These are phyloP conservation scores for Stenichneumon culpator DNA, from an alignment of 2,888 invertebrate species.

Conservation along the genomic window DNA sequence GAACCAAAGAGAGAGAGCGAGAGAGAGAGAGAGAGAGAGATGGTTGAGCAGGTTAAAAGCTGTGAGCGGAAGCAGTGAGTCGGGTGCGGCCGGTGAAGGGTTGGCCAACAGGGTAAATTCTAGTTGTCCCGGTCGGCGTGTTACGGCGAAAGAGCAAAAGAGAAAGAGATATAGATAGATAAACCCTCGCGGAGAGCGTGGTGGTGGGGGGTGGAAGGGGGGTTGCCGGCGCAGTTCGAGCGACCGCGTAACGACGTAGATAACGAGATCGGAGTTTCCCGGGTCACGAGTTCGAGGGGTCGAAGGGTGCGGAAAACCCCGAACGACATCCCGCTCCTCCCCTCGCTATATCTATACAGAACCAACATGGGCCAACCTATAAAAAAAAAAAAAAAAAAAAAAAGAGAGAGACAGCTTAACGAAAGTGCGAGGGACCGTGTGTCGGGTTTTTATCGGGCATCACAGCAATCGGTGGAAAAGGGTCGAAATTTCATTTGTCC, in stretches of 20 bases:
- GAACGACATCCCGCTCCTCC: slow-evolving; percentile 21
- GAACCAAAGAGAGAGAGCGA: neutral
- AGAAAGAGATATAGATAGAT: neutral
- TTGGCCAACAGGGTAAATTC: slow-evolving; percentile 57
- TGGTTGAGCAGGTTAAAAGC: slow-evolving; percentile 57
- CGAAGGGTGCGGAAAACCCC: slow-evolving; percentile 60
- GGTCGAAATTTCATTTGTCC: slow-evolving; percentile 59
- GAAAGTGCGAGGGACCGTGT: slow-evolving; percentile 39
- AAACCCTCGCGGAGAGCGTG: too few relatives aligned
- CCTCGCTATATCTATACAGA: slow-evolving; percentile 17
- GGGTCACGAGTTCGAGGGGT: slow-evolving; percentile 62
- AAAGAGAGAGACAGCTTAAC: slow-evolving; percentile 40
- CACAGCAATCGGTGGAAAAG: slow-evolving; percentile 6
- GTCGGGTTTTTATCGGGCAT: slow-evolving; percentile 55
- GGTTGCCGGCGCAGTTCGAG: slow-evolving; percentile 50
- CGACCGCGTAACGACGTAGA: slow-evolving; percentile 67
- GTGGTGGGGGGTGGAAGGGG: neutral
- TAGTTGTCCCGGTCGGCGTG: slow-evolving; percentile 54
- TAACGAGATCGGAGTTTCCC: slow-evolving; percentile 67
- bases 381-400: slow-evolving; percentile 40
- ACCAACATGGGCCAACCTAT: neutral
- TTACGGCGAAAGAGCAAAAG: slow-evolving; percentile 47
- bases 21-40: neutral
- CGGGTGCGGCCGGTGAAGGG: slow-evolving; percentile 46
- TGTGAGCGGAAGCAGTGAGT: slow-evolving; percentile 39